phyloP scores from a whole-genome alignment of 2,888 invertebrate species.

The Ichneumon xanthorius region DNA sequence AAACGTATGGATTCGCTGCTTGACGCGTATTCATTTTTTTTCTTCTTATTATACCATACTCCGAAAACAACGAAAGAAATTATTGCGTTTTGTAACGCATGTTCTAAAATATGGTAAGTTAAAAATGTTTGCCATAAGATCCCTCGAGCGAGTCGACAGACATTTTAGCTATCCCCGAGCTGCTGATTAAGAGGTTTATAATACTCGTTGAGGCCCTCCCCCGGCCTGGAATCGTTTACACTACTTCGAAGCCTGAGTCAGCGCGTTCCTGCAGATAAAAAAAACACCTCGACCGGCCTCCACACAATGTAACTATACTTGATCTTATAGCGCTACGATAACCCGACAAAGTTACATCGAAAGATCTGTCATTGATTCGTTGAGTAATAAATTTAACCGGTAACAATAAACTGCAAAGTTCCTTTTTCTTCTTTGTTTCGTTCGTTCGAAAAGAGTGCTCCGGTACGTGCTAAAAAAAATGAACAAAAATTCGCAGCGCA shows the following conservation, averaged over 20 bases:
- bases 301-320: conserved; percentile 22
- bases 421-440: no score
- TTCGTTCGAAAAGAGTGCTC: no score
- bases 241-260: conserved; percentile 81
- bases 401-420: no score
- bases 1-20: conserved; percentile 3
- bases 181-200: conserved; percentile 63
- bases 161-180: conserved; percentile 48
- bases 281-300: background rate
- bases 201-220: conserved; percentile 19
- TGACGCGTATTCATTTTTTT: background rate
- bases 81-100: background rate
- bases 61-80: conserved; percentile 1
- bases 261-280: conserved; percentile 73
- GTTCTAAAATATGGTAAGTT: background rate
- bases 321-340: background rate
- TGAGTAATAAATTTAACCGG: background rate
- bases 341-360: background rate
- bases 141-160: conserved; percentile 18
- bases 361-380: background rate
- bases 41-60: no score
- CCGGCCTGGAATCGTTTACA: conserved; percentile 74
- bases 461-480: conserved; percentile 28
- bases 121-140: background rate
- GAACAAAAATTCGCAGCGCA: conserved; percentile 25